Evolutionary conservation across 2,113 vertebrate species (phyloP).

Genomic region (Pardalotus punctatus): DNA sequence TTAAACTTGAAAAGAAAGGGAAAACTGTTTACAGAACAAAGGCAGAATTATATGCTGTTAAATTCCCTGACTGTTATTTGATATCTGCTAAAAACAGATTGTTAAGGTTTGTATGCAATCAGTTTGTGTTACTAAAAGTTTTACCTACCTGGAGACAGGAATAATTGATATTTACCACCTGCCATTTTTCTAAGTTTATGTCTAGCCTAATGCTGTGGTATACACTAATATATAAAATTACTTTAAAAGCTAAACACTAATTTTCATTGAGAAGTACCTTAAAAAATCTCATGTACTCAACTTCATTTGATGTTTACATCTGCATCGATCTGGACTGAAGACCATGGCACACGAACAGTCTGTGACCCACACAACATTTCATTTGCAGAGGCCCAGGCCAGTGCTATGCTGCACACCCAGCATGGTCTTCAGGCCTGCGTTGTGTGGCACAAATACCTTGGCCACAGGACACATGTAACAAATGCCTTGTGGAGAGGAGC

Average conservation of each 20-base stretch:
- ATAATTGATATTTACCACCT: background rate
- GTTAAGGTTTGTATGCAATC: background rate
- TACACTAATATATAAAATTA: background rate
- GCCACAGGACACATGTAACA: background rate
- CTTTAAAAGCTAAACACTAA: background rate
- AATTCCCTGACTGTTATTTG: background rate
- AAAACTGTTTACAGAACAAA: background rate
- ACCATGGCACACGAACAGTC: background rate
- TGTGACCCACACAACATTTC: background rate
- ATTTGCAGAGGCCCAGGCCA: background rate
- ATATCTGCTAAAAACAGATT: background rate
- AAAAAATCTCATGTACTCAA: background rate
- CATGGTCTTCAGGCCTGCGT: accelerated
- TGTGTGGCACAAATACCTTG: background rate
- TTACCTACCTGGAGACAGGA: background rate
- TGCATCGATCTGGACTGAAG: background rate
- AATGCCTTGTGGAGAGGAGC: accelerated
- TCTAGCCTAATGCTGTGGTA: background rate
- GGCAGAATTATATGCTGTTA: background rate
- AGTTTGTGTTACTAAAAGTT: background rate
- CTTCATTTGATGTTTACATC: background rate
- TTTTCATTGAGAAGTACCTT: background rate
- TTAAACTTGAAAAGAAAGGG: background rate
- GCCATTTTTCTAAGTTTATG: background rate
- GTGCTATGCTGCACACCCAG: background rate